These are phyloP conservation scores for Planococcus citri DNA, from an alignment of 1,140 invertebrate species.

Conservation along the genomic window DNA sequence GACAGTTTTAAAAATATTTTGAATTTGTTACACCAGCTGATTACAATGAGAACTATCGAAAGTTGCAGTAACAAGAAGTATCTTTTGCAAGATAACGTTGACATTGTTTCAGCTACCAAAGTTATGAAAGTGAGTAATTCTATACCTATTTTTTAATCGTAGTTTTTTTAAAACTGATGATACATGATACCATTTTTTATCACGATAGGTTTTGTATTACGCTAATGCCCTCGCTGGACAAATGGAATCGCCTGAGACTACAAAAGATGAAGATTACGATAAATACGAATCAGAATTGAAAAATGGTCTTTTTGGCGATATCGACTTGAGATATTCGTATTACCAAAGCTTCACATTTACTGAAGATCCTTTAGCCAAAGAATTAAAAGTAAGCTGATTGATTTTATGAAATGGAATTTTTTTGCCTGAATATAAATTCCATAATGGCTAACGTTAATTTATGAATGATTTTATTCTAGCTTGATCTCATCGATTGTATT, in stretches of 20 bases:
- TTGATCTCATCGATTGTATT: constrained; percentile 66
- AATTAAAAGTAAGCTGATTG: constrained; percentile 27
- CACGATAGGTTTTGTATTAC: constrained; percentile 69
- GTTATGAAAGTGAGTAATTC: constrained; percentile 51
- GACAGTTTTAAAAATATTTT: constrained; percentile 57
- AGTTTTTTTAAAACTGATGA: constrained; percentile 23
- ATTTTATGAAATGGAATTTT: not conserved
- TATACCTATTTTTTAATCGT: not conserved
- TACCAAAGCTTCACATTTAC: constrained; percentile 30
- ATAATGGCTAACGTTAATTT: not conserved
- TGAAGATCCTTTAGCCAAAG: constrained; percentile 42
- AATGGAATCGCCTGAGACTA: constrained; percentile 49
- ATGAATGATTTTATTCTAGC: constrained; percentile 39
- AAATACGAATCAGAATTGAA: constrained; percentile 7
- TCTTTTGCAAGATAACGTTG: constrained; percentile 68
- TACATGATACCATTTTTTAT: not conserved
- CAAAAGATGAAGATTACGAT: constrained; percentile 40
- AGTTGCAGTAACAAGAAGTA: constrained; percentile 58
- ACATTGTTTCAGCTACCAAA: constrained; percentile 67
- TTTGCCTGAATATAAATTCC: not conserved
- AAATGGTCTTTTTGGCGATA: constrained; percentile 22
- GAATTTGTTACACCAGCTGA: constrained; percentile 72
- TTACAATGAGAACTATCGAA: constrained; percentile 65
- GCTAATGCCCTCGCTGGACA: constrained; percentile 74
- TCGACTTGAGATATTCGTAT: not conserved